Evolutionary conservation across 2,113 vertebrate species (phyloP).

Genomic region (Spilogale gracilis): DNA sequence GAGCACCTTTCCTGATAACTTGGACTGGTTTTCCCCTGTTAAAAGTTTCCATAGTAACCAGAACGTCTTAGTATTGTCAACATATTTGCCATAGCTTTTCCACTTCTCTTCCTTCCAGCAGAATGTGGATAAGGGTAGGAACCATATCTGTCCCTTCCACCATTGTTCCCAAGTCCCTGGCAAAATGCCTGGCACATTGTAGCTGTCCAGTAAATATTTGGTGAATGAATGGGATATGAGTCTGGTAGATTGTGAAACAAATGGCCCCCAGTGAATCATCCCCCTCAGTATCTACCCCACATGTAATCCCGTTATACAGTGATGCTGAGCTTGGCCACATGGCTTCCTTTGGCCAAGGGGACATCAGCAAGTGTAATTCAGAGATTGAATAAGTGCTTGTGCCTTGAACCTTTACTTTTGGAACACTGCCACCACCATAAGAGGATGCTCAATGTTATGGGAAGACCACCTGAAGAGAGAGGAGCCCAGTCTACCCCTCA

Average conservation of each 20-base stretch:
- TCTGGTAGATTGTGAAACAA: not conserved
- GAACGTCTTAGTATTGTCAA: not conserved
- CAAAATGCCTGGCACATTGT: not conserved
- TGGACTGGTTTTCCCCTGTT: not conserved
- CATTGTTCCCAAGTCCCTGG: not conserved
- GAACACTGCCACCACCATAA: not conserved
- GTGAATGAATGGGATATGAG: not conserved
- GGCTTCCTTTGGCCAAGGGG: not conserved
- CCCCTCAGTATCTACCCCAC: too few relatives aligned
- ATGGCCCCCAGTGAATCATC: not conserved
- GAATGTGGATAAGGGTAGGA: slow-evolving; percentile 1
- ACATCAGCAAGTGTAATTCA: not conserved
- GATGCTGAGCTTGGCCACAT: not conserved
- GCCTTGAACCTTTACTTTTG: not conserved
- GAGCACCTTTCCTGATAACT: not conserved
- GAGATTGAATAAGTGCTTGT: not conserved
- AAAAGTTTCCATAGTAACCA: slow-evolving; percentile 32
- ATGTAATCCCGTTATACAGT: not conserved
- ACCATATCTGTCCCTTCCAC: not conserved
- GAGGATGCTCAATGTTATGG: not conserved
- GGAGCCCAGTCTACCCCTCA: not conserved
- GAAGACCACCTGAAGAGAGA: slow-evolving; percentile 12
- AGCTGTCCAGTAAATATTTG: not conserved
- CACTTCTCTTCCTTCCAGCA: not conserved
- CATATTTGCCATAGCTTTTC: slow-evolving; percentile 5